Conservation (phyloP, 2,113 vertebrate species). For the Anthoscopus minutus region DNA sequence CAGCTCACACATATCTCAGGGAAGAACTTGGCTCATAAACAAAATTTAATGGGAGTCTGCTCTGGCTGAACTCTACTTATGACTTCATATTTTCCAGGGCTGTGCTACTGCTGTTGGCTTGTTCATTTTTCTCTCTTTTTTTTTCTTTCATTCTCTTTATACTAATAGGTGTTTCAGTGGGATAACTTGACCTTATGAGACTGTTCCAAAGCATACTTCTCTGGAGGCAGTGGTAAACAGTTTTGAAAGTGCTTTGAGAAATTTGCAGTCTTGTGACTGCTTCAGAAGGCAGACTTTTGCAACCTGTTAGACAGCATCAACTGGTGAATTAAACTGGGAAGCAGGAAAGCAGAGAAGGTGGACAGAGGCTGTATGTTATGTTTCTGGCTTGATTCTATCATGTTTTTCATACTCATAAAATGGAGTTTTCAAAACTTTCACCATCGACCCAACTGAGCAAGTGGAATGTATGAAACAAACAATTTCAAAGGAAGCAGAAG, state of each 20-base stretch:
- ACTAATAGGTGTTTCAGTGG: slow-evolving; percentile 22
- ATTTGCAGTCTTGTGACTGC: not conserved
- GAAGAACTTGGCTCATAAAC: slow-evolving; percentile 45
- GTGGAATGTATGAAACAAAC: not conserved
- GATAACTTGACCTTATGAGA: slow-evolving; percentile 17
- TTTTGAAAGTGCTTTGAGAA: not conserved
- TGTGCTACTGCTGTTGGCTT: not conserved
- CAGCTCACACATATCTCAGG: not conserved
- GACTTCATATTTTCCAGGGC: slow-evolving; percentile 58
- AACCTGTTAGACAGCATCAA: not conserved
- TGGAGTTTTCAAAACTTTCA: not conserved
- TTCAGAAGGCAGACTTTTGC: not conserved
- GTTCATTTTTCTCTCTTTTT: not conserved
- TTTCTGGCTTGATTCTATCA: not conserved
- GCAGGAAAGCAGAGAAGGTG: not conserved
- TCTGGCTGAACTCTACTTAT: slow-evolving; percentile 45
- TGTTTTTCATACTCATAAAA: not conserved
- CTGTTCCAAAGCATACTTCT: slow-evolving; percentile 12
- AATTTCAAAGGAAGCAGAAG: not conserved
- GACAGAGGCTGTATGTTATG: not conserved
- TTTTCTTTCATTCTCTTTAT: not conserved
- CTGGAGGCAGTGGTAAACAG: not conserved
- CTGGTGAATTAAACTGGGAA: not conserved
- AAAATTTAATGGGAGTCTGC: slow-evolving; percentile 32
- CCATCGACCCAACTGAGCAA: not conserved